A percentile compares a stretch with the other conserved stretches of the same genome.
Conservation (phyloP, 1,140 invertebrate genomes). For the Hylyphantes graminicola region DNA sequence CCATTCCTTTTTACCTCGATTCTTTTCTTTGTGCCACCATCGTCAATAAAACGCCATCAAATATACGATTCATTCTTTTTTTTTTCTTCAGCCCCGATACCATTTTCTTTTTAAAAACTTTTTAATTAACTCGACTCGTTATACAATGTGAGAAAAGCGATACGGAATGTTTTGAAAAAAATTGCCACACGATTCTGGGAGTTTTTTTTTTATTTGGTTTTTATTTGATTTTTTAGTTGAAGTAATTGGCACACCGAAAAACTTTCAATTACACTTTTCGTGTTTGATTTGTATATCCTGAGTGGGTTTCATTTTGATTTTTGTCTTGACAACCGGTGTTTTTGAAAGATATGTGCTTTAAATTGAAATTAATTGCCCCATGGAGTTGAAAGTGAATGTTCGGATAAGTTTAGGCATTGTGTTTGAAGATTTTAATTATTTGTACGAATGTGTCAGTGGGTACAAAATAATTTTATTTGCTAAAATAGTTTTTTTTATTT, state of each 20-base stretch:
- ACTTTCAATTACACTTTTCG: neutral
- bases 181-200: too few species aligned
- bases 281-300: slow-evolving; percentile 9
- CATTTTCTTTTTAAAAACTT: slow-evolving; percentile 38
- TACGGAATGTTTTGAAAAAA: neutral
- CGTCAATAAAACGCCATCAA: slow-evolving; percentile 52
- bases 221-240: neutral
- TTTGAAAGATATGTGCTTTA: too few species aligned
- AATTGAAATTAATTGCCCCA: too few species aligned
- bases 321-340: too few species aligned
- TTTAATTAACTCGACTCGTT: slow-evolving; percentile 40
- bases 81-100: neutral
- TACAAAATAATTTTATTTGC: too few species aligned
- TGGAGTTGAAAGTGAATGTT: too few species aligned
- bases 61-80: slow-evolving; percentile 55
- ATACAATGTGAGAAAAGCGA: slow-evolving; percentile 14
- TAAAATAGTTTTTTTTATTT: too few species aligned
- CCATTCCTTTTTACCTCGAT: neutral
- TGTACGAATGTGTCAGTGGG: too few species aligned
- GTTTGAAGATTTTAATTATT: too few species aligned
- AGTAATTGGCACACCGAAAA: too few species aligned
- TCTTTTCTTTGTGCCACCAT: slow-evolving; percentile 6
- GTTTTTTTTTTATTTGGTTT: neutral
- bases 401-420: too few species aligned
- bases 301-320: neutral